A percentile compares a stretch with the other conserved stretches of the same genome.
Evolutionary conservation across 2,888 invertebrate genomes (phyloP).

Genomic region (Stomorhina lunata): DNA sequence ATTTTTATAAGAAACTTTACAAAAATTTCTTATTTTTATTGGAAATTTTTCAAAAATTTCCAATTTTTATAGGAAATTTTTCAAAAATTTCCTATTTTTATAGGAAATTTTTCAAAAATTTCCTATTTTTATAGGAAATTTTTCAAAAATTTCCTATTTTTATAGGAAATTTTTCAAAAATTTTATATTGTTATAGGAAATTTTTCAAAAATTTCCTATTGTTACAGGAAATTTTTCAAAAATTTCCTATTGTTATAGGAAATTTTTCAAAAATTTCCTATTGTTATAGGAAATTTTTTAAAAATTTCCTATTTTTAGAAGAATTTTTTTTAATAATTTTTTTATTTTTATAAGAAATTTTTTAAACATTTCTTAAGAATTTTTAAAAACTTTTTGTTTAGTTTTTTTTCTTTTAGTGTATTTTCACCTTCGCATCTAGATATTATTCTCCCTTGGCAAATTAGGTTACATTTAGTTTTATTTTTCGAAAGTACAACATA

Average conservation of each 20-base stretch:
- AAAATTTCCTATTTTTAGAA: background rate
- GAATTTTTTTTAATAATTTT: too few relatives aligned
- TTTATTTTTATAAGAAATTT: background rate
- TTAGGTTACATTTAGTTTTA: constrained; percentile 57
- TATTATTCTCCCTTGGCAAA: constrained; percentile 30
- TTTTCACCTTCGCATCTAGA: background rate
- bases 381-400: background rate
- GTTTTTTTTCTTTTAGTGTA: background rate
- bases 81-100: background rate
- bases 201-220: background rate
- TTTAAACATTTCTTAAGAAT: background rate
- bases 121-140: background rate
- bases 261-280: background rate
- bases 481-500: constrained; percentile 30
- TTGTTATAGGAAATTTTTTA: background rate
- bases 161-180: background rate
- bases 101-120: background rate
- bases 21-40: background rate
- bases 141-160: background rate
- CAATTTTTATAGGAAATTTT: background rate
- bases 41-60: background rate
- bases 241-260: background rate
- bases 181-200: background rate
- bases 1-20: background rate
- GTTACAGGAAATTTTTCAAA: background rate